Evolutionary conservation across 2,113 vertebrate species (phyloP), one percentile per base, ranked within the genome.

Genomic region (Fulmarus glacialis): DNA sequence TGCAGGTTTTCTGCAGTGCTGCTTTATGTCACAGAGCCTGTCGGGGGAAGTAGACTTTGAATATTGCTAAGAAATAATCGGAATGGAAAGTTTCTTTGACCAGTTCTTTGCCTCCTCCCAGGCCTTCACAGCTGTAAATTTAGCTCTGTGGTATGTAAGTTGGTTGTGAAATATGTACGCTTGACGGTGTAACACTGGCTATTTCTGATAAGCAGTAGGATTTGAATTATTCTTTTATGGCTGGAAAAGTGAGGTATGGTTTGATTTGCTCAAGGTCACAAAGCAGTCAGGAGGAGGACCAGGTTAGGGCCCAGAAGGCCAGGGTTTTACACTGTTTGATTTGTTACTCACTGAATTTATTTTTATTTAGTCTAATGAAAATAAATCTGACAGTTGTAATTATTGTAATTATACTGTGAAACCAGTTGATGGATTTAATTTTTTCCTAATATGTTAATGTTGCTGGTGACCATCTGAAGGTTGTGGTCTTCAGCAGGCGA

Each of bases 1-100:
- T 12, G 14, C 20, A 19, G 5, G 17, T 2, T 8, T 75, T 24
- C 71, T 87, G 59, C 45, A 40, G 47, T 15, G 24, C n/a, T 55
- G 45, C 90, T 71, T 60, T 4, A 0, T 26, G 52, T 29, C 56
- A 6, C 14, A 4, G 36, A 40, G 36, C 42, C 50, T 48, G 11
- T 1, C 2, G 5, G 36, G 30, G 19, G 21, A 16, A 26, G 3
- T 7, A 56, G 42, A 0, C 45, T 26, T 45, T 8, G 23, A 19
- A 3, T 26, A 1, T 36, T 34, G 18, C 52, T 40, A 1, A 55
- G 55, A 15, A 60, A 45, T 29, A 42, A 12, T 32, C 38, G 5
- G 10, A 12, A 14, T 40, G 36, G 36, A 40, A 53, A 38, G 4
- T 38, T 43, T 19, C 32, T 34, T 66, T 27, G 11, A 8, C n/a